Evolutionary conservation across 2,113 vertebrate species (phyloP).

Genomic region (Herpetotheres cachinnans): DNA sequence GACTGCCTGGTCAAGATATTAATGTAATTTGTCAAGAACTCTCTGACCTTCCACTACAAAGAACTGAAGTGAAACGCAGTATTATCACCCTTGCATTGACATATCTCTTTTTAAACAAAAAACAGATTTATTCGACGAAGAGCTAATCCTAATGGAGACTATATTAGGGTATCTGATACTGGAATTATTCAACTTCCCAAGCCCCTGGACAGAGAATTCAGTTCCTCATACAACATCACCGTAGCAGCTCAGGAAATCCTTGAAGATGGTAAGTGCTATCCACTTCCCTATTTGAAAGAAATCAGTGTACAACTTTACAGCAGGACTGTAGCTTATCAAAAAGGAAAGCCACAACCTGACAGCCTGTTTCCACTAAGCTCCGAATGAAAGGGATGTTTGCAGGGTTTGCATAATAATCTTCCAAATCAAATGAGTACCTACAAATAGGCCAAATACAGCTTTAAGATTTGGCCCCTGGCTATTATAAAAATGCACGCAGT

Average conservation of each 20-base stretch:
- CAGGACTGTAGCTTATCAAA: neutral
- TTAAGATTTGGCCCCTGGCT: neutral
- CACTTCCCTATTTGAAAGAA: neutral
- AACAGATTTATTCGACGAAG: slow-evolving; percentile 82
- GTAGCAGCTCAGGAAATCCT: slow-evolving; percentile 86
- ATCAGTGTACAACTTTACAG: neutral
- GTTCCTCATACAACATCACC: slow-evolving; percentile 80
- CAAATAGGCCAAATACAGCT: neutral
- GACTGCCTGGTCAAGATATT: neutral
- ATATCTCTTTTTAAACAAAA: slow-evolving; percentile 6
- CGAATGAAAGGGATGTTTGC: neutral
- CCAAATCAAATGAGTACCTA: neutral
- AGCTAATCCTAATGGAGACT: slow-evolving; percentile 70
- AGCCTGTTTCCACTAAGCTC: neutral
- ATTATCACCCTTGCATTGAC: neutral
- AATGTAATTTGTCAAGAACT: neutral
- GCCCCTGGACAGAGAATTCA: slow-evolving; percentile 85
- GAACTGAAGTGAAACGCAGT: neutral
- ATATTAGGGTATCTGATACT: slow-evolving; percentile 68
- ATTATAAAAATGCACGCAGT: neutral
- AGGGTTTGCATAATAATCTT: neutral
- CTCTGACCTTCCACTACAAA: neutral
- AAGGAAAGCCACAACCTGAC: neutral
- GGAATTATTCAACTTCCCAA: slow-evolving; percentile 80
- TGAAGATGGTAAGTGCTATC: slow-evolving; percentile 36